These are phyloP conservation scores for Ramphastos sulfuratus DNA, from an alignment of 2,113 vertebrate genomes.

Conservation along the genomic window DNA sequence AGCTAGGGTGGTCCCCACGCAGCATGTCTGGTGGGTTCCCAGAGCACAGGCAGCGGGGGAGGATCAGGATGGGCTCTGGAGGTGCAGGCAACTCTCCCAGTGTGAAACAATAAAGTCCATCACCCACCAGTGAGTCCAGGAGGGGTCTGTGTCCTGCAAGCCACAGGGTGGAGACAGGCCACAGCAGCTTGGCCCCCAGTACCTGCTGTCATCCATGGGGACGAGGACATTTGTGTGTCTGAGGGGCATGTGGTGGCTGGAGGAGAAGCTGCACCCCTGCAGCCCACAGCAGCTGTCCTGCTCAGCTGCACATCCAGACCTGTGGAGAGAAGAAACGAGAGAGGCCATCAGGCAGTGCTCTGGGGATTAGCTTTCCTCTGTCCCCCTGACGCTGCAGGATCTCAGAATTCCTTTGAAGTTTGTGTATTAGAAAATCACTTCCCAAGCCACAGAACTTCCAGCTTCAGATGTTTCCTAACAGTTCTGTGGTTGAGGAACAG, in stretches of 20 bases:
- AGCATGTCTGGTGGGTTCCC: rapidly evolving
- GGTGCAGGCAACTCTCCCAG: not conserved
- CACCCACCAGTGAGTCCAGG: not conserved
- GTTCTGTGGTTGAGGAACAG: slow-evolving; percentile 40
- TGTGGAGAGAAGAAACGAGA: slow-evolving; percentile 44
- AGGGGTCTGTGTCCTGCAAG: not conserved
- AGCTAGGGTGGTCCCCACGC: not conserved
- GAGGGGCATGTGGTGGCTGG: not conserved
- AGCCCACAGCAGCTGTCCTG: not conserved
- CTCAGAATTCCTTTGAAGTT: slow-evolving; percentile 75
- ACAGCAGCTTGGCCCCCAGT: not conserved
- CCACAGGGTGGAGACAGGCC: not conserved
- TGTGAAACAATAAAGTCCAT: not conserved
- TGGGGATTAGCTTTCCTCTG: slow-evolving; percentile 62
- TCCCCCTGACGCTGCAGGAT: slow-evolving; percentile 51
- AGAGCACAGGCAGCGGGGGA: rapidly evolving
- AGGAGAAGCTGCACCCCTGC: not conserved
- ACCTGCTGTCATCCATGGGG: not conserved
- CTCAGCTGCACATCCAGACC: slow-evolving; percentile 13
- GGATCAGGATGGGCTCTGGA: not conserved
- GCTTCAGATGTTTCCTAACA: slow-evolving; percentile 65
- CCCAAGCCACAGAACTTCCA: slow-evolving; percentile 44
- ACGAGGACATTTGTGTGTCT: rapidly evolving
- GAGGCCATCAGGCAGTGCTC: slow-evolving; percentile 58
- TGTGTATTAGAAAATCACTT: slow-evolving; percentile 73